phyloP scores from a whole-genome alignment of 2,113 vertebrate genomes.

The Spheniscus mendiculus region DNA sequence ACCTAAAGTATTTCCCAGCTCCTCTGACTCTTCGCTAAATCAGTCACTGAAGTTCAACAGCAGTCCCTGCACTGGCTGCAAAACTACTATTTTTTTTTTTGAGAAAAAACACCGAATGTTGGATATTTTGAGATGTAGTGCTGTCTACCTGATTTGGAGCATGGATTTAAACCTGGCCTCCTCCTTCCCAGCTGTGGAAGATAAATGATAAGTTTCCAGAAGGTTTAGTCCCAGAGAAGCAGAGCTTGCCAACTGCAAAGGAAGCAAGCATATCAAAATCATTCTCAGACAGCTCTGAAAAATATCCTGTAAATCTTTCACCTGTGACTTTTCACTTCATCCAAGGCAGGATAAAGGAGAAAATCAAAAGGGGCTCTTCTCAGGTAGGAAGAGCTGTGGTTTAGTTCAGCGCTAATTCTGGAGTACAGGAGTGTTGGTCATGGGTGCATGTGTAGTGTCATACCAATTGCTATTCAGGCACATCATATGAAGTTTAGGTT shows the following conservation, averaged over 20 bases:
- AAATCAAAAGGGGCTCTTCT: not conserved
- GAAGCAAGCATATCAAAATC: not conserved
- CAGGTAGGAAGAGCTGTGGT: not conserved
- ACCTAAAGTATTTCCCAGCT: not conserved
- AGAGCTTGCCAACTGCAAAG: not conserved
- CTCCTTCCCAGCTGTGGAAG: not conserved
- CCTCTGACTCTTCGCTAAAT: not conserved
- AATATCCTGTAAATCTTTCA: not conserved
- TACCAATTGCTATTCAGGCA: not conserved
- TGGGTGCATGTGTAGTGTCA: accelerated
- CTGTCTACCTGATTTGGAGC: not conserved
- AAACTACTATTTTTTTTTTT: not conserved
- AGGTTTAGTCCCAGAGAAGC: not conserved
- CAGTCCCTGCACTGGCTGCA: not conserved
- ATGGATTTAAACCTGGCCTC: not conserved
- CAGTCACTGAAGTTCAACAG: not conserved
- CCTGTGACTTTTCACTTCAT: not conserved
- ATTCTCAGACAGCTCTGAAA: not conserved
- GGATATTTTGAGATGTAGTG: not conserved
- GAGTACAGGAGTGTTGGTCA: not conserved
- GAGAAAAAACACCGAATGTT: not conserved
- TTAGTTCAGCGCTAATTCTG: not conserved
- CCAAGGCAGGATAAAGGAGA: not conserved
- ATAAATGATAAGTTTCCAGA: not conserved
- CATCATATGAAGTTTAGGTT: accelerated